Evolutionary conservation across 2,113 vertebrate species (phyloP).

Genomic region (Apeltes quadracus): DNA sequence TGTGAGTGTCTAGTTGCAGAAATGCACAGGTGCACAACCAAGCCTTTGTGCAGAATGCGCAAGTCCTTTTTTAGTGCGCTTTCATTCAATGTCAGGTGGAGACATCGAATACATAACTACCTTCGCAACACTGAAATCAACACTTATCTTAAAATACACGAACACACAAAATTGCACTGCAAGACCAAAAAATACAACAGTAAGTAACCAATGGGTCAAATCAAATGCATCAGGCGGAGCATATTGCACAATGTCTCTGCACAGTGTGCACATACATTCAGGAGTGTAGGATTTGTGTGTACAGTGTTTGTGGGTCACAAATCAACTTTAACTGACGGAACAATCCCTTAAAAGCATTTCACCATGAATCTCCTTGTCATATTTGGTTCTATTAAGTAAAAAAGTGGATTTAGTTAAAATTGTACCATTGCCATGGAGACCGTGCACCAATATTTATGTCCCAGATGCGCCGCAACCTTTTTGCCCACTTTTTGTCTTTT

Average conservation of each 20-base stretch:
- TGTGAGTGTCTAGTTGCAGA: neutral
- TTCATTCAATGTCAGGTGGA: neutral
- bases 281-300: neutral
- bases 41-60: neutral
- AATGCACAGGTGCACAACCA: neutral
- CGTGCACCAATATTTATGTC: too few relatives aligned
- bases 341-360: slow-evolving; percentile 24
- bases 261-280: neutral
- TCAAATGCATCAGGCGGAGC: slow-evolving; percentile 4
- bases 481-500: neutral
- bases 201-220: too few relatives aligned
- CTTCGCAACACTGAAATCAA: neutral
- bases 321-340: slow-evolving; percentile 20
- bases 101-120: too few relatives aligned
- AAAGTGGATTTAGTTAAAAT: too few relatives aligned
- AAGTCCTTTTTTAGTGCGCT: neutral
- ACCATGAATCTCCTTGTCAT: slow-evolving; percentile 3
- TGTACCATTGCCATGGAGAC: too few relatives aligned
- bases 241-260: slow-evolving; percentile 5
- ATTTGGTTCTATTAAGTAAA: neutral
- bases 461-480: neutral
- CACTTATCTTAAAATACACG: neutral
- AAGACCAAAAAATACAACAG: neutral
- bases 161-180: neutral
- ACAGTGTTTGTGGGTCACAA: slow-evolving; percentile 13